A percentile compares a stretch with the other conserved stretches of the same genome.
These are phyloP conservation scores for Tetranychus truncatus DNA, from an alignment of 2,888 invertebrate genomes.

Conservation along the genomic window DNA sequence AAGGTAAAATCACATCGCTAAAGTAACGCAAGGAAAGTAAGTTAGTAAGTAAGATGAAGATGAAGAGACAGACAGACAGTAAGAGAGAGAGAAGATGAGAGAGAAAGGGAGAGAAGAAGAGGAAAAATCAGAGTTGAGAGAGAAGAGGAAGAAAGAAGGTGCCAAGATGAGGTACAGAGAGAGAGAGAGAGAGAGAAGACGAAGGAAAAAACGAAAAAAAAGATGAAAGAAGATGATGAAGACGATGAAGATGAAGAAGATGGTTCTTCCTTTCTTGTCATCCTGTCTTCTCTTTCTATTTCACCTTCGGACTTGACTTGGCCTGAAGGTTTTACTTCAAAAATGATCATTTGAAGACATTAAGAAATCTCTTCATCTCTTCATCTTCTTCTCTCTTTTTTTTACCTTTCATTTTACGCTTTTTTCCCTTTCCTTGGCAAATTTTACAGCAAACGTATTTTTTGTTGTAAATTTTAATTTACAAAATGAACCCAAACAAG, in stretches of 20 bases:
- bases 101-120: not conserved
- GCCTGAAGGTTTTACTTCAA: not conserved
- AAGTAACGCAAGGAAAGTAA: not conserved
- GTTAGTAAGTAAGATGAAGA: not conserved
- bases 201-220: not conserved
- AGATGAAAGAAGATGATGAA: not conserved
- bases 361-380: conserved; percentile 2
- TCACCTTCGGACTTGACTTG: not conserved
- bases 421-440: conserved; percentile 14
- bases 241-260: not conserved
- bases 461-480: not conserved
- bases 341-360: not conserved
- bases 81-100: not conserved
- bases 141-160: not conserved
- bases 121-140: not conserved
- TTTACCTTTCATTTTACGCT: not conserved
- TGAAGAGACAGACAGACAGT: conserved; percentile 10
- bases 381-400: conserved; percentile 16
- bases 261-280: not conserved
- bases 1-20: not conserved
- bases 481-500: too few species aligned
- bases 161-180: not conserved
- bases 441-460: conserved; percentile 9
- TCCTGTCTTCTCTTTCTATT: not conserved
- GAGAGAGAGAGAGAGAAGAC: not conserved